Conservation (phyloP, 2,113 vertebrate genomes). For the Lepisosteus oculatus region DNA sequence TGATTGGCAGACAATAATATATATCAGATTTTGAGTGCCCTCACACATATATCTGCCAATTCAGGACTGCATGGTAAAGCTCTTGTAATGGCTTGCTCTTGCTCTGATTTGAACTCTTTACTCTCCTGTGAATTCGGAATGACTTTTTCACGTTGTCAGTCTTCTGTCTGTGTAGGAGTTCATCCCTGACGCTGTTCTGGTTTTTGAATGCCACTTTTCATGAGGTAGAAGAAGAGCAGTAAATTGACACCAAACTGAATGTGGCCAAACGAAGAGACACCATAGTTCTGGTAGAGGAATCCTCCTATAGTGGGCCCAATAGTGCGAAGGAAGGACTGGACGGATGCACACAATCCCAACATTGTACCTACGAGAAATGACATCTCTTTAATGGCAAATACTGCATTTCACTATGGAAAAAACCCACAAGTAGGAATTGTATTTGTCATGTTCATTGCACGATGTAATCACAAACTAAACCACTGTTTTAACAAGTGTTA, state of each 20-base stretch:
- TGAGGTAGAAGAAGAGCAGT: slow-evolving; percentile 64
- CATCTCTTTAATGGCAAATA: not conserved
- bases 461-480: no score
- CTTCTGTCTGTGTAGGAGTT: not conserved
- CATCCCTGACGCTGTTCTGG: slow-evolving; percentile 24
- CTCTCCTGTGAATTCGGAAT: no score
- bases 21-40: no score
- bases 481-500: no score
- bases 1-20: no score
- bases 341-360: slow-evolving; percentile 82
- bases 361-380: slow-evolving; percentile 75
- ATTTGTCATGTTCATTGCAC: no score
- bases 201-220: slow-evolving; percentile 43
- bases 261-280: slow-evolving; percentile 76
- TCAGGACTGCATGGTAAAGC: no score
- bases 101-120: no score
- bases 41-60: no score
- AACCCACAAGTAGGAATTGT: not conserved
- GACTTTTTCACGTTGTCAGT: no score
- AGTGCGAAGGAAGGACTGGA: slow-evolving; percentile 77
- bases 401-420: not conserved
- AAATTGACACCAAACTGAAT: slow-evolving; percentile 72
- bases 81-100: no score
- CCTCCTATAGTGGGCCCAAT: slow-evolving; percentile 83
- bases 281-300: slow-evolving; percentile 77